These are phyloP conservation scores for Drosophila kambysellisi DNA, from an alignment of 2,888 invertebrate genomes.

Conservation along the genomic window DNA sequence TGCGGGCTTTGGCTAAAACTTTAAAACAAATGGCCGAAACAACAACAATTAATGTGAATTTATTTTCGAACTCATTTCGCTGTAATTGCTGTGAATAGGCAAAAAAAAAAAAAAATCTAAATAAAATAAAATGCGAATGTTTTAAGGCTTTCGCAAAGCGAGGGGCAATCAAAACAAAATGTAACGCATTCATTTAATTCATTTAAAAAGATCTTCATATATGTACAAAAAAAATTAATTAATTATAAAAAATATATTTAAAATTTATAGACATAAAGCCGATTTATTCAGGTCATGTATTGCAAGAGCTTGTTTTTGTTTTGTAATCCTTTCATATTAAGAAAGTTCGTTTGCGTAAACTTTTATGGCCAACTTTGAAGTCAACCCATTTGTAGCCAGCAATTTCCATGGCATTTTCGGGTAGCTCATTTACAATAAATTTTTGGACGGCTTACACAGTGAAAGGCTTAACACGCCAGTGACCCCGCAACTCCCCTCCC, in stretches of 20 bases:
- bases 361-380: constrained; percentile 33
- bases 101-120: constrained; percentile 29
- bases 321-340: neutral
- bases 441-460: constrained; percentile 65
- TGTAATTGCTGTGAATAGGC: constrained; percentile 64
- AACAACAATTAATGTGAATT: constrained; percentile 75
- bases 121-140: neutral
- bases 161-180: constrained; percentile 20
- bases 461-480: constrained; percentile 60
- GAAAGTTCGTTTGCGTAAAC: neutral
- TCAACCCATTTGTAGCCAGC: constrained; percentile 34
- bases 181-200: neutral
- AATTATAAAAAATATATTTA: no score
- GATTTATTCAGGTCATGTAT: neutral
- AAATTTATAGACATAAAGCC: neutral
- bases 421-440: constrained; percentile 73
- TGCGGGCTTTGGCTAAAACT: constrained; percentile 40
- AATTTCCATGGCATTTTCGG: constrained; percentile 64
- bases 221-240: neutral
- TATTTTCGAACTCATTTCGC: constrained; percentile 76
- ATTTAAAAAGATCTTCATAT: no score
- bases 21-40: constrained; percentile 72
- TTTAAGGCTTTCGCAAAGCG: constrained; percentile 5
- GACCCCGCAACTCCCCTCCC: neutral
- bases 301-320: neutral